phyloP scores from a whole-genome alignment of 2,888 invertebrate species.

The Napeogenes sylphis region DNA sequence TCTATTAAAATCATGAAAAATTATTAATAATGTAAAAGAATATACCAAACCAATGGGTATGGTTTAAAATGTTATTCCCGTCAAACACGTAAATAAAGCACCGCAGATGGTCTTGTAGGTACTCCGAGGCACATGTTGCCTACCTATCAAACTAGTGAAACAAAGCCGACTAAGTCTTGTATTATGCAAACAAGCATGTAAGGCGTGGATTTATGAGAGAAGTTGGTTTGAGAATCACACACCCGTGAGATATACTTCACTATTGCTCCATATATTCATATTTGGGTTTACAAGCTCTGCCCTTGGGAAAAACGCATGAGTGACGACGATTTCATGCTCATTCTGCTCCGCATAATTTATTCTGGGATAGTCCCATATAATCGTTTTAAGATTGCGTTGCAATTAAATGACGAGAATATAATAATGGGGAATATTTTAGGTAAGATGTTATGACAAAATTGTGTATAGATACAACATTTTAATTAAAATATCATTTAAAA shows the following conservation, averaged over 20 bases:
- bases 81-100: conserved; percentile 19
- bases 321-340: conserved; percentile 42
- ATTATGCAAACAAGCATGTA: conserved; percentile 77
- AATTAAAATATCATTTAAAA: too few relatives aligned
- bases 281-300: conserved; percentile 52
- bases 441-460: too few relatives aligned
- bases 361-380: conserved; percentile 4
- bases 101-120: conserved; percentile 33
- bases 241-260: conserved; percentile 55
- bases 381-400: conserved; percentile 1
- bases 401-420: conserved; percentile 1
- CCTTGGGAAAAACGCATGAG: conserved; percentile 40
- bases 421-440: neutral
- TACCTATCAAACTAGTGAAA: conserved; percentile 68
- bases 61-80: neutral
- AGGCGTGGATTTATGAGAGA: conserved; percentile 75
- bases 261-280: conserved; percentile 69
- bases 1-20: too few relatives aligned
- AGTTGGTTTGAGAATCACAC: conserved; percentile 69
- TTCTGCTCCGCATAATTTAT: conserved; percentile 18
- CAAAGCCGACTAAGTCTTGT: conserved; percentile 73
- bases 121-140: conserved; percentile 43
- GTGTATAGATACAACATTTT: too few relatives aligned
- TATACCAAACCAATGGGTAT: too few relatives aligned
- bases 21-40: too few relatives aligned